These are phyloP conservation scores for Andrena dorsata DNA, from an alignment of 2,888 invertebrate genomes.

Conservation along the genomic window DNA sequence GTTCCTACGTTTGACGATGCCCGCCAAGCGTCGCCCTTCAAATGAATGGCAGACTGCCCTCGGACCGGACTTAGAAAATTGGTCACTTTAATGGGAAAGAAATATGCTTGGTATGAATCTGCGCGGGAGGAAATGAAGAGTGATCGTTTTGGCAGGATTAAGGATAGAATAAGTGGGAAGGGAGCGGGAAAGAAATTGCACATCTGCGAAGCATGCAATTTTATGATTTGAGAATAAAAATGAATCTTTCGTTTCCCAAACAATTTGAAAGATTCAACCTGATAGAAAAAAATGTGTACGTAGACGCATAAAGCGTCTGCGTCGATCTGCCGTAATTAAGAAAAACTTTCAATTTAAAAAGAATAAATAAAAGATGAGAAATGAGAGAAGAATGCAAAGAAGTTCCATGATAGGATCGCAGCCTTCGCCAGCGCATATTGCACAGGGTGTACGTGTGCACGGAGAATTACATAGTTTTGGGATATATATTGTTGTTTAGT, in stretches of 20 bases:
- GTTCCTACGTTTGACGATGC: constrained; percentile 43
- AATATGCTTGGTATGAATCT: not conserved
- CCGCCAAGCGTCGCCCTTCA: constrained; percentile 12
- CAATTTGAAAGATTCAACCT: no score
- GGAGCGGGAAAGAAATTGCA: no score
- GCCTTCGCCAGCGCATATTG: constrained; percentile 72
- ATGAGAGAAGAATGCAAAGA: constrained; percentile 55
- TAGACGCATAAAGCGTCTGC: not conserved
- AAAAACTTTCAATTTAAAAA: not conserved
- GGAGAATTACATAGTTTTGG: constrained; percentile 82
- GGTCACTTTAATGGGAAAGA: constrained; percentile 16
- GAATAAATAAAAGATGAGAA: not conserved
- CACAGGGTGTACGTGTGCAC: constrained; percentile 73
- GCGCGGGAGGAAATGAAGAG: no score
- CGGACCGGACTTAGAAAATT: constrained; percentile 23
- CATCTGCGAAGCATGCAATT: no score
- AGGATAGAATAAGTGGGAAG: no score
- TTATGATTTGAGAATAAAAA: no score
- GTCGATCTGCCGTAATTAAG: not conserved
- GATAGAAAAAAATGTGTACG: not conserved
- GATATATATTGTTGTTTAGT: constrained; percentile 83
- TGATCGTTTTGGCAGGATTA: no score
- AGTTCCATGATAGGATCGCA: constrained; percentile 61
- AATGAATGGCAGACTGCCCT: constrained; percentile 19
- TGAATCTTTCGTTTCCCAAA: no score